Percentiles rank a stretch among this genome's conserved stretches.
phyloP scores from a whole-genome alignment of 2,113 vertebrate genomes.

The Lasiurus borealis region DNA sequence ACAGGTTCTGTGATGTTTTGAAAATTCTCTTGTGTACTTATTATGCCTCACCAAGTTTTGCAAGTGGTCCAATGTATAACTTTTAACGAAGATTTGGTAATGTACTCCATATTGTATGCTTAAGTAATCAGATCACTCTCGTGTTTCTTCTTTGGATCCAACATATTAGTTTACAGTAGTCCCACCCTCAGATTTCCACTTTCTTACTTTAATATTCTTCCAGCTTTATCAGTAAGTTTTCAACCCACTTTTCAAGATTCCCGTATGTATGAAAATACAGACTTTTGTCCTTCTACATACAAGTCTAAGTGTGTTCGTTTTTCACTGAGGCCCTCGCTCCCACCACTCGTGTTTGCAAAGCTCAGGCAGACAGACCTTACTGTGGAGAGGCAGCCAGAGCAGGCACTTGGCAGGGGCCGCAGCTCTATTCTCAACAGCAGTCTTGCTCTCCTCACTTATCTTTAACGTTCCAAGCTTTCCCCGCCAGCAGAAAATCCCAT shows the following conservation, averaged over 20 bases:
- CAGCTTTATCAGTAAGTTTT: background rate
- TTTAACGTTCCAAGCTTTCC: background rate
- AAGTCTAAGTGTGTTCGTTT: background rate
- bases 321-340: background rate
- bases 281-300: background rate
- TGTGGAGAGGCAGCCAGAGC: background rate
- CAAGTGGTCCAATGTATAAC: background rate
- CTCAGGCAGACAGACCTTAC: background rate
- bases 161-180: background rate
- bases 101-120: background rate
- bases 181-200: background rate
- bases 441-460: background rate
- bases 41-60: background rate
- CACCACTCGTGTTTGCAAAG: background rate
- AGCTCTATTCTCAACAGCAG: background rate
- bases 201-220: background rate
- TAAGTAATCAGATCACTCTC: background rate
- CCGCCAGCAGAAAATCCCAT: background rate
- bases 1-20: background rate
- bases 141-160: background rate
- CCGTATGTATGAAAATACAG: background rate
- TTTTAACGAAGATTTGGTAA: background rate
- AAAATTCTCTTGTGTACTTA: background rate
- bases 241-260: background rate
- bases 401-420: background rate